phyloP scores from a whole-genome alignment of 2,888 invertebrate genomes.

The Microctonus aethiopoides region DNA sequence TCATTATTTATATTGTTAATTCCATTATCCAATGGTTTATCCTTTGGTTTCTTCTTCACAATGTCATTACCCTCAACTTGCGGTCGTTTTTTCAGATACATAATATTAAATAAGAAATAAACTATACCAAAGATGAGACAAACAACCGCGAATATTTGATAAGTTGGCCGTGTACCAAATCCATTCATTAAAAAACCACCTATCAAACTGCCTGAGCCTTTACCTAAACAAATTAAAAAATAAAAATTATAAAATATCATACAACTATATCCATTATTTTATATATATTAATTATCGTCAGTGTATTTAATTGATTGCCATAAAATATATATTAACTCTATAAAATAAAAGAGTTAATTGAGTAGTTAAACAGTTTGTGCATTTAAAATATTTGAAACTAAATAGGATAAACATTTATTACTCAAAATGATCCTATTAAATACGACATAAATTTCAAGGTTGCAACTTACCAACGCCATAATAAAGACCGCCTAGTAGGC shows the following conservation, averaged over 20 bases:
- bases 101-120: conserved; percentile 77
- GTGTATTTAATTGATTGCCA: background rate
- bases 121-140: conserved; percentile 75
- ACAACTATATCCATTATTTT: background rate
- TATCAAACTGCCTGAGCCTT: conserved; percentile 79
- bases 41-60: conserved; percentile 70
- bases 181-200: conserved; percentile 81
- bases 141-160: conserved; percentile 76
- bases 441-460: conserved; percentile 4
- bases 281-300: background rate
- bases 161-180: conserved; percentile 78
- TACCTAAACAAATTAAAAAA: conserved; percentile 68
- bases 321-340: background rate
- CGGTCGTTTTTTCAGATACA: conserved; percentile 73
- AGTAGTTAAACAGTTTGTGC: background rate
- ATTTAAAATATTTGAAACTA: background rate
- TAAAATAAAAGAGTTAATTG: background rate
- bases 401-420: background rate
- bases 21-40: conserved; percentile 30
- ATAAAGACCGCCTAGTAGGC: conserved; percentile 82
- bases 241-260: background rate
- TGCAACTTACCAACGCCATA: conserved; percentile 77
- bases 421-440: conserved; percentile 7
- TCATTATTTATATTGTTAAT: conserved; percentile 32
- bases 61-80: conserved; percentile 70